Percentiles rank a stretch among this genome's conserved stretches.
phyloP scores from a whole-genome alignment of 2,888 invertebrate genomes.

The Drosophila eohydei region DNA sequence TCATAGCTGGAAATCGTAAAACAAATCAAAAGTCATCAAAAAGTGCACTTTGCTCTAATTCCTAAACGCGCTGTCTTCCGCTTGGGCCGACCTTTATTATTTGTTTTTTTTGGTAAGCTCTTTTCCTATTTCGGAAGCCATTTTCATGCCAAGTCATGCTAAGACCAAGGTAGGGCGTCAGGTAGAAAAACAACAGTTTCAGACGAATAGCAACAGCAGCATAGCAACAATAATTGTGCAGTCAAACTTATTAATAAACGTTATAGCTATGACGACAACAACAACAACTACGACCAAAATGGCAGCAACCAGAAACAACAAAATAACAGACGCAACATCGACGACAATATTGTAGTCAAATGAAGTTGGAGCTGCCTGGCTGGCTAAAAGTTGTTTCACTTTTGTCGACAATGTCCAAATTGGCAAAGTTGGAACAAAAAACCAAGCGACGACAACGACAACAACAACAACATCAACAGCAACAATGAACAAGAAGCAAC shows the following conservation, averaged over 20 bases:
- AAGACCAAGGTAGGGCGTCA: constrained; percentile 19
- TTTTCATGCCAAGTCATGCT: constrained; percentile 71
- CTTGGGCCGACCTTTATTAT: constrained; percentile 22
- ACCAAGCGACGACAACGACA: constrained; percentile 13
- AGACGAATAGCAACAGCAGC: constrained; percentile 61
- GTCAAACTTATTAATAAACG: constrained; percentile 75
- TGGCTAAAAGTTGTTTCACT: constrained; percentile 61
- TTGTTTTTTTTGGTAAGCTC: constrained; percentile 6
- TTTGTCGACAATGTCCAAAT: constrained; percentile 66
- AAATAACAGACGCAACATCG: constrained; percentile 30
- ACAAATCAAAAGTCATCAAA: constrained; percentile 80
- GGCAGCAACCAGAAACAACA: constrained; percentile 33
- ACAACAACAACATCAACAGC: constrained; percentile 13
- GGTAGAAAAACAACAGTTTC: constrained; percentile 45
- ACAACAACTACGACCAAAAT: constrained; percentile 22
- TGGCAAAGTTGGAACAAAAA: constrained; percentile 77
- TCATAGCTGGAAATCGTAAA: constrained; percentile 77
- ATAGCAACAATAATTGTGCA: constrained; percentile 57
- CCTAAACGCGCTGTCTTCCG: constrained; percentile 34
- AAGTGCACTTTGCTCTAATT: constrained; percentile 78
- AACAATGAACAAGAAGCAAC: constrained; percentile 19
- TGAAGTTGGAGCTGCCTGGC: constrained; percentile 38
- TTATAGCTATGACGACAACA: constrained; percentile 65
- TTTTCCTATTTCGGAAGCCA: constrained; percentile 17
- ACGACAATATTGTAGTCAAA: constrained; percentile 49